Base-by-base conservation (phyloP, 2,113 vertebrate genomes). In the Salminus brasiliensis region DNA sequence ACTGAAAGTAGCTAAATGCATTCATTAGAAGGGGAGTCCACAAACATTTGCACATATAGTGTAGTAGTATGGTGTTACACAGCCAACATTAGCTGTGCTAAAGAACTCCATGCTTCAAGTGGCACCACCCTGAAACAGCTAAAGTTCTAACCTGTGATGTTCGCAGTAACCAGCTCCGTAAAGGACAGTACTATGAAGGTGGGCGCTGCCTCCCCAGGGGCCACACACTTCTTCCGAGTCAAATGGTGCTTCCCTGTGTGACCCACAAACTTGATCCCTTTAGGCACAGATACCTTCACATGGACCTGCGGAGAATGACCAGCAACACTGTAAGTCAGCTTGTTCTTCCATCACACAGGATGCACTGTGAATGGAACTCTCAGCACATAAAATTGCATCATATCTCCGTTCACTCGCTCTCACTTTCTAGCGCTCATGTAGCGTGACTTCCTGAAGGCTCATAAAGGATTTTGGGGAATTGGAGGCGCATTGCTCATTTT, bases 161-260 rank as follows among this genome's bases (percentile, higher is more conserved):
- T 96, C 84, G 92, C 94, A 3, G 91, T 88, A 21, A 95, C 94
- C 87, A 97, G 92, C 79, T 97, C 95, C 4, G 87, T 88, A 84
- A 98, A 97, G 41, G 96, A 94, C 84, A 98, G 84, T 0, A 96
- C 95, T 0, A 97, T 87, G 79, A 94, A 96, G 6, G 93, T 95
- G 45, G 95, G 93, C n/a, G 94, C 93, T 7, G 94, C 94, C 83
- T 96, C 94, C 66, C 95, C 94, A 0, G 95, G 90, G 66, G 92
- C 91, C 59, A 97, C 91, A 13, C 96, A 98, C 39, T 94, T 95
- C 90, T 96, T 97, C 71, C 95, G 93, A 72, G 95, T 96, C 79
- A 98, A 90, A 65, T 97, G 94, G 45, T 95, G 94, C 63, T 93
- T 96, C 81, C 96, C 95, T 18, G 95, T 95, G 76, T 98, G 95